Evolutionary conservation across 2,888 invertebrate genomes (phyloP).

Genomic region (Machimus atricapillus): DNA sequence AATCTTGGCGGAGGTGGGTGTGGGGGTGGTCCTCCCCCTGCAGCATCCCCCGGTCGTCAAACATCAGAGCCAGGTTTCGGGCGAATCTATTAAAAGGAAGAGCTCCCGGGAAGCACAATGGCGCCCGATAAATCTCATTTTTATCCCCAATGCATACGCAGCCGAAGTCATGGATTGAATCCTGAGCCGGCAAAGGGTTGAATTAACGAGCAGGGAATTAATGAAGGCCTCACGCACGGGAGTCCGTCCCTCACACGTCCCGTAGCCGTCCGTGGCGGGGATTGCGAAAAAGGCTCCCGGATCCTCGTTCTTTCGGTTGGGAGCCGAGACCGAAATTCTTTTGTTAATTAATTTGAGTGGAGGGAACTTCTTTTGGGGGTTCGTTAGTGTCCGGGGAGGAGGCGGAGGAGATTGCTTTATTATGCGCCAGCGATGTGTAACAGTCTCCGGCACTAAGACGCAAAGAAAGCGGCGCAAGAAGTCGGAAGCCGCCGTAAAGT

Average conservation of each 20-base stretch:
- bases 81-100: slow-evolving; percentile 23
- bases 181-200: slow-evolving; percentile 41
- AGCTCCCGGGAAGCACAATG: slow-evolving; percentile 21
- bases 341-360: slow-evolving; percentile 46
- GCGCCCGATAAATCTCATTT: slow-evolving; percentile 47
- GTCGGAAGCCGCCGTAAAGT: slow-evolving; percentile 28
- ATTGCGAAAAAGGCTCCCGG: slow-evolving; percentile 14
- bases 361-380: slow-evolving; percentile 42
- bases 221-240: slow-evolving; percentile 45
- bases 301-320: slow-evolving; percentile 25
- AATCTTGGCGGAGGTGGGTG: not conserved
- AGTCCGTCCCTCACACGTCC: slow-evolving; percentile 18
- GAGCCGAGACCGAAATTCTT: slow-evolving; percentile 42
- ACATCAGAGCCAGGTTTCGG: not conserved
- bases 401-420: slow-evolving; percentile 40
- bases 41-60: not conserved
- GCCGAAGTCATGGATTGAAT: slow-evolving; percentile 26
- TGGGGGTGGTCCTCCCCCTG: not conserved
- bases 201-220: slow-evolving; percentile 44
- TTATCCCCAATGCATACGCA: slow-evolving; percentile 45
- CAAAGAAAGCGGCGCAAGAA: slow-evolving; percentile 18
- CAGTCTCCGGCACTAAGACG: slow-evolving; percentile 15
- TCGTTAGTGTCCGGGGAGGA: slow-evolving; percentile 16
- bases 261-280: not conserved
- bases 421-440: slow-evolving; percentile 44